Evolutionary conservation across 2,888 invertebrate genomes (phyloP).

Genomic region (Ernsta delagoae): DNA sequence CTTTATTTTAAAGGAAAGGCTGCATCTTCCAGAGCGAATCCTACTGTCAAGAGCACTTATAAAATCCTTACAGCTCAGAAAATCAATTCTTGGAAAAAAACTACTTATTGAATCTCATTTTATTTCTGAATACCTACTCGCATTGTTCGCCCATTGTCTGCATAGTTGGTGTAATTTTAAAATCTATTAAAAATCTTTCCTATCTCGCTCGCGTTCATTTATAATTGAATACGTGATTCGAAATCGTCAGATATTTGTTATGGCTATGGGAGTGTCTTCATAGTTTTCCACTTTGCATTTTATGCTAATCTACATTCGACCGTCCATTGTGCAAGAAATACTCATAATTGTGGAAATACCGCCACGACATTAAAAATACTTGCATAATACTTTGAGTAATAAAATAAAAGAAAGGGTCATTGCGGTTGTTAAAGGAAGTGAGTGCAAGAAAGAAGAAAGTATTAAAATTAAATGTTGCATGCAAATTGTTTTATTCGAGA

Average conservation of each 20-base stretch:
- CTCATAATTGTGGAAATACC: conserved; percentile 33
- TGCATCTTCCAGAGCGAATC: conserved; percentile 32
- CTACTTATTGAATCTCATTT: conserved; percentile 31
- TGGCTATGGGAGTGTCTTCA: conserved; percentile 42
- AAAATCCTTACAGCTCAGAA: conserved; percentile 33
- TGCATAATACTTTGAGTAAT: conserved; percentile 27
- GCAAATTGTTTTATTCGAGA: neutral
- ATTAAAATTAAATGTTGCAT: neutral
- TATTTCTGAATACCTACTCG: conserved; percentile 34
- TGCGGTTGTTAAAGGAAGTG: conserved; percentile 23
- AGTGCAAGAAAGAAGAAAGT: neutral
- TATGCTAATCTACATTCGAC: conserved; percentile 55
- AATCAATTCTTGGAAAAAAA: conserved; percentile 33
- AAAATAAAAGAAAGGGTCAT: conserved; percentile 6
- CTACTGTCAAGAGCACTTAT: conserved; percentile 34
- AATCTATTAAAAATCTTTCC: conserved; percentile 43
- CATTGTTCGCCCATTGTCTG: conserved; percentile 29
- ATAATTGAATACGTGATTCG: conserved; percentile 66
- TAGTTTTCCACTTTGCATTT: conserved; percentile 63
- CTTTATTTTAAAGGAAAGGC: conserved; percentile 21
- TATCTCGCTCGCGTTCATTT: conserved; percentile 55
- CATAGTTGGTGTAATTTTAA: conserved; percentile 36
- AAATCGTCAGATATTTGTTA: conserved; percentile 56
- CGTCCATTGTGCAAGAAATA: conserved; percentile 44
- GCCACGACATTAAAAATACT: conserved; percentile 29